A percentile compares a stretch with the other conserved stretches of the same genome.
Conservation (phyloP, 1,140 invertebrate species). For the Leguminivora glycinivorella region DNA sequence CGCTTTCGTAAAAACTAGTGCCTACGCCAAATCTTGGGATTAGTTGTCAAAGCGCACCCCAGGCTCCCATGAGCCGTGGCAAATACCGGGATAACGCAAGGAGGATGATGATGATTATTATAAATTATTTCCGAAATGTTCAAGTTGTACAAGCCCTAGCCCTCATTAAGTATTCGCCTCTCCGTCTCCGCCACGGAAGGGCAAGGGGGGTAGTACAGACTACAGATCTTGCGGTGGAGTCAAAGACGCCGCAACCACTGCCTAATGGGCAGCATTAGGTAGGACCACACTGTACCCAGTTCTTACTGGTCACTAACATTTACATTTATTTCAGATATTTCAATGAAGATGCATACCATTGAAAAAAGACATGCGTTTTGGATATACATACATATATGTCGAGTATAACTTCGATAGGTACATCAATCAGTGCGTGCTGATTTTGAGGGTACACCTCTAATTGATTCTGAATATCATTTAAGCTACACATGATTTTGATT, state of each 20-base stretch:
- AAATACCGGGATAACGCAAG: too few species aligned
- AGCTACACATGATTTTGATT: too few species aligned
- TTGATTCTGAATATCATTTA: too few species aligned
- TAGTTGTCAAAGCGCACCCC: too few species aligned
- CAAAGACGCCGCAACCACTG: slow-evolving; percentile 33
- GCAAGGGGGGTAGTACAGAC: slow-evolving; percentile 33
- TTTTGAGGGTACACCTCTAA: too few species aligned
- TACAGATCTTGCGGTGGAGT: slow-evolving; percentile 35
- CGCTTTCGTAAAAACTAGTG: too few species aligned
- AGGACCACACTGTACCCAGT: slow-evolving; percentile 12
- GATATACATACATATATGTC: too few species aligned
- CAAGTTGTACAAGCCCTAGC: slow-evolving; percentile 39
- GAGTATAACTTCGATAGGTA: too few species aligned
- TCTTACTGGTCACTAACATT: not conserved
- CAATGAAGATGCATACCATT: not conserved
- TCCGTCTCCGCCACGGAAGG: slow-evolving; percentile 20
- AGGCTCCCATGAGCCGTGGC: too few species aligned
- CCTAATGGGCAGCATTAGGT: slow-evolving; percentile 33
- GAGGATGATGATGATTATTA: too few species aligned
- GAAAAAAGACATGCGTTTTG: not conserved
- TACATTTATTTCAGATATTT: not conserved
- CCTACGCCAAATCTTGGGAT: too few species aligned
- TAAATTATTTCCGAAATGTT: not conserved
- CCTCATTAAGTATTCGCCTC: slow-evolving; percentile 54
- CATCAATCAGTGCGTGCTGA: too few species aligned